A percentile compares a stretch with the other conserved stretches of the same genome.
phyloP scores from a whole-genome alignment of 2,888 invertebrate genomes.

The Pollenia labialis region DNA sequence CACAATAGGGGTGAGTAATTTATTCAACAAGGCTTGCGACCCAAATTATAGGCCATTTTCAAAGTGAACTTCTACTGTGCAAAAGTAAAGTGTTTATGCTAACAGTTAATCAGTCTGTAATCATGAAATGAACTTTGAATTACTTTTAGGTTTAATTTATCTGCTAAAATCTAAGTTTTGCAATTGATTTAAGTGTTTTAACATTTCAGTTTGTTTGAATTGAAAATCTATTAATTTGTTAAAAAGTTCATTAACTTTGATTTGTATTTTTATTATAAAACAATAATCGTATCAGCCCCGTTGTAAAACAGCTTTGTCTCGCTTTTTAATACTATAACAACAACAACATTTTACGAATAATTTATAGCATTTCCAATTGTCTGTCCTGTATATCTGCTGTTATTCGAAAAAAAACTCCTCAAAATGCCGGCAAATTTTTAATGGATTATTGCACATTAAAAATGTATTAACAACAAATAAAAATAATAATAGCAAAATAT shows the following conservation, averaged over 20 bases:
- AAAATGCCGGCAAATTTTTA: constrained; percentile 69
- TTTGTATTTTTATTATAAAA: not conserved
- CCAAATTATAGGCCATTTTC: too few relatives aligned
- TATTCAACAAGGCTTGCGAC: too few relatives aligned
- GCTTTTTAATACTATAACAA: constrained; percentile 17
- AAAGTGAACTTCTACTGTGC: too few relatives aligned
- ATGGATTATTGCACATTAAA: constrained; percentile 76
- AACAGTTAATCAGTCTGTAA: too few relatives aligned
- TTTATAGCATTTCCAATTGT: constrained; percentile 43
- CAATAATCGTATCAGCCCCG: not conserved
- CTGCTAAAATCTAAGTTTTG: too few relatives aligned
- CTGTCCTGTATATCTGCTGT: not conserved
- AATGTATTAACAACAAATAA: constrained; percentile 64
- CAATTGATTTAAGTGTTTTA: too few relatives aligned
- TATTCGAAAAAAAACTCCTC: too few relatives aligned
- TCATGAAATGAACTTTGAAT: too few relatives aligned
- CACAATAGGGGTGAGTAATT: too few relatives aligned
- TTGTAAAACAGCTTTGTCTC: not conserved
- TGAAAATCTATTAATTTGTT: not conserved
- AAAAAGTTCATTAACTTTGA: constrained; percentile 4
- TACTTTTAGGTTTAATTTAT: too few relatives aligned
- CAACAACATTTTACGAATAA: constrained; percentile 31
- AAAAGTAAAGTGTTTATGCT: too few relatives aligned
- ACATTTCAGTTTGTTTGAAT: not conserved
- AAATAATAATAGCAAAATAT: constrained; percentile 48